Percentiles rank a stretch among this genome's conserved stretches.
Conservation (phyloP, 2,113 vertebrate genomes). For the Lipotes vexillifer region DNA sequence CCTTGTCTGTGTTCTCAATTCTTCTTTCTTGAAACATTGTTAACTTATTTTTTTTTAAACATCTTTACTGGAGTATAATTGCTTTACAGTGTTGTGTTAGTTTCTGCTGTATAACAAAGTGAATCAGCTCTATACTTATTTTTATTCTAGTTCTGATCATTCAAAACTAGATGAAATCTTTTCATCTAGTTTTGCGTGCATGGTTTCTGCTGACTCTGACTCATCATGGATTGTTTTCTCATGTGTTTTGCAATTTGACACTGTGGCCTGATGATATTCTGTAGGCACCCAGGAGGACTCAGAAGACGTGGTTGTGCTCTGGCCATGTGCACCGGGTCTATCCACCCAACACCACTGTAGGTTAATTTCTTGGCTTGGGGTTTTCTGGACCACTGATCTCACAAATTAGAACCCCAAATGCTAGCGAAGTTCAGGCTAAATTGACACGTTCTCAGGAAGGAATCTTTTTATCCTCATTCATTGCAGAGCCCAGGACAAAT, state of each 20-base stretch:
- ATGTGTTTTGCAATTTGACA: background rate
- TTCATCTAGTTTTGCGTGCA: accelerated
- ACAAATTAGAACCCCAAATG: background rate
- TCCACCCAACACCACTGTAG: background rate
- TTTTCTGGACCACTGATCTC: background rate
- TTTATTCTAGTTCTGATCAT: background rate
- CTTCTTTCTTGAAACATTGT: background rate
- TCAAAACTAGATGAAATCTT: background rate
- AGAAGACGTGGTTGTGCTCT: background rate
- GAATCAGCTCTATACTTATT: background rate
- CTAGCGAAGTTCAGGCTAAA: accelerated
- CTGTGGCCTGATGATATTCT: no score
- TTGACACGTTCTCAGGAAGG: background rate
- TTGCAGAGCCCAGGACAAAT: background rate
- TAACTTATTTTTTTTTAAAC: background rate
- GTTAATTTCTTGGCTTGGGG: background rate
- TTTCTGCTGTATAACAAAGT: no score
- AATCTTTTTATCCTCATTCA: background rate
- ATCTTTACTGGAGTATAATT: no score
- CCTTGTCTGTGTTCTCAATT: background rate
- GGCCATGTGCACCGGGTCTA: accelerated
- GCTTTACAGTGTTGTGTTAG: no score
- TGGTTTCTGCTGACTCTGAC: background rate
- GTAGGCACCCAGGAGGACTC: background rate
- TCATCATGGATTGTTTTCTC: background rate